These are phyloP conservation scores for Caenorhabditis sp. DNA, from an alignment of 2,888 invertebrate species.

Conservation along the genomic window DNA sequence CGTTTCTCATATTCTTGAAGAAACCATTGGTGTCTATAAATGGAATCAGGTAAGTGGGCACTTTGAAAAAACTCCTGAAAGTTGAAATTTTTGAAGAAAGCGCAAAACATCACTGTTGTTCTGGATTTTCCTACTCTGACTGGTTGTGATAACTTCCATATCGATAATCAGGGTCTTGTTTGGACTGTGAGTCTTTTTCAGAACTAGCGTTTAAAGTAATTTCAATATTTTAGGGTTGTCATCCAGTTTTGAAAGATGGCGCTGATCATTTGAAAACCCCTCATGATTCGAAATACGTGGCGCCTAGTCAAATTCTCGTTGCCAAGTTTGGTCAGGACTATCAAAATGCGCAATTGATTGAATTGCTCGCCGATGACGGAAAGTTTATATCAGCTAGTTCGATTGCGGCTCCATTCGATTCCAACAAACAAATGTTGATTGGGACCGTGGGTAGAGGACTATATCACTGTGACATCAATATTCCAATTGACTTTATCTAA, in stretches of 20 bases:
- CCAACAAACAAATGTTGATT: constrained; percentile 35
- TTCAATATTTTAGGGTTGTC: constrained; percentile 36
- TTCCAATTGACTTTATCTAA: not conserved
- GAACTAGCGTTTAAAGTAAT: no score
- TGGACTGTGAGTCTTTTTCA: constrained; percentile 36
- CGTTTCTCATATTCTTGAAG: constrained; percentile 42
- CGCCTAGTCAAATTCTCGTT: constrained; percentile 44
- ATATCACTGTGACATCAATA: constrained; percentile 29
- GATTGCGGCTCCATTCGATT: constrained; percentile 24
- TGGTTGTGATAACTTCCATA: constrained; percentile 44
- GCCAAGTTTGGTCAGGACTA: constrained; percentile 35
- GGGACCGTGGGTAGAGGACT: constrained; percentile 39
- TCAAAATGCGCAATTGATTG: constrained; percentile 26
- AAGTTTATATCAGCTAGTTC: constrained; percentile 30
- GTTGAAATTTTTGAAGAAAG: not conserved
- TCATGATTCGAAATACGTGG: constrained; percentile 8
- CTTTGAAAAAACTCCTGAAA: no score
- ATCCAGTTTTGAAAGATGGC: constrained; percentile 36
- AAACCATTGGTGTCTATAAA: constrained; percentile 36
- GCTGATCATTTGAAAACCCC: constrained; percentile 22
- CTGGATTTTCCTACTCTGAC: constrained; percentile 28
- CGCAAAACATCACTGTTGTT: not conserved
- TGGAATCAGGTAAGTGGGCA: constrained; percentile 15
- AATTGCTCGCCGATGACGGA: constrained; percentile 43
- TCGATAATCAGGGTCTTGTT: constrained; percentile 24